Evolutionary conservation across 1,140 invertebrate genomes (phyloP), one percentile per base, ranked within the genome.

Genomic region (Cherax destructor): DNA sequence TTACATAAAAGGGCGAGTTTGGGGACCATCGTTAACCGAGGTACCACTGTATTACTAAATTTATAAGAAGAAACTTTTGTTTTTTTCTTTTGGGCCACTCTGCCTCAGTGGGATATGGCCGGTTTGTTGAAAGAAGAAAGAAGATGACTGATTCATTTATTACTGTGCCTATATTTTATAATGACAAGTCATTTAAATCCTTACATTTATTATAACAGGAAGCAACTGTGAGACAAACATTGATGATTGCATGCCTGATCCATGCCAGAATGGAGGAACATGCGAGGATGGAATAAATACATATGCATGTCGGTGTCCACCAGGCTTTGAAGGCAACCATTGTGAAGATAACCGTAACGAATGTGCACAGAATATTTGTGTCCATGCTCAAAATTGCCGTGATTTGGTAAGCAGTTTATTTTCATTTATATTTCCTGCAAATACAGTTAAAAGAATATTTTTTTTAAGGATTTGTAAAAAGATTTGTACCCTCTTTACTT

Each of bases 251-350:
- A 87, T 74, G n/a, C n/a, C 83, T 10, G 93, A 88, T 56, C 94
- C 94, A 16, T 95, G 95, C 92, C 87, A 91, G 16, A 94, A 94
- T 77, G 93, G 93, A 18, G 94, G 93, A 10, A 93, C 93, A 16
- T 95, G 95, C 91, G 9, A 88, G 92, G 65, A 92, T 87, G 81
- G 69, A 18, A 49, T 86, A 24, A 61, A 91, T 41, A 72, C 74
- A n/a, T 91, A 91, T 74, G 79, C 72, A 72, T 96, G 95, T 93
- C 93, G 94, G 18, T 96, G 95, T 93, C 93, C 94, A 21, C 93
- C 94, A n/a, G 95, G 96, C 16, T 95, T 94, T 91, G 94, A 94
- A 7, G 95, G 95, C 30, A 94, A 94, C 30, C 93, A 92, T 47
- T 96, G 96, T 93, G 94, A 95, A 92, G 91, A 93, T 56, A 93